Percentiles rank a stretch among this genome's conserved stretches.
Evolutionary conservation across 2,113 vertebrate genomes (phyloP).

Genomic region (Silurus meridionalis): DNA sequence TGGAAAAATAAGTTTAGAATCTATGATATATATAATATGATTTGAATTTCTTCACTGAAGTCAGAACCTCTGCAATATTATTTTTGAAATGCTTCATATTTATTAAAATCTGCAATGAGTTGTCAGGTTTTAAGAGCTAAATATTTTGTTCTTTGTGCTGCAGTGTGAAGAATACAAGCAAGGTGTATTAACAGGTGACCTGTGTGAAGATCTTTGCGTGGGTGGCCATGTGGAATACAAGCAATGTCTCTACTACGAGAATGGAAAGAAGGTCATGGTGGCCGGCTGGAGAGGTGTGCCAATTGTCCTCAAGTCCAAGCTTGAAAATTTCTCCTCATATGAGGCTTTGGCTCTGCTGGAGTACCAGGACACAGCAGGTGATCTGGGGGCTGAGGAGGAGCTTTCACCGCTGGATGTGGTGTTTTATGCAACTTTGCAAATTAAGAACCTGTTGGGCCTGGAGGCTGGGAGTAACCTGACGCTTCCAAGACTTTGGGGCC

Average conservation of each 20-base stretch:
- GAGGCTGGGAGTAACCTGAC: conserved; percentile 69
- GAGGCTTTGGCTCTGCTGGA: conserved; percentile 76
- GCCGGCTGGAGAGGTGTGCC: conserved; percentile 85
- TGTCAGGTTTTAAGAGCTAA: not conserved
- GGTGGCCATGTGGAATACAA: conserved; percentile 80
- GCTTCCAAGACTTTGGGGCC: conserved; percentile 76
- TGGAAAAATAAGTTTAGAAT: not conserved
- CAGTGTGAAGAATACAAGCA: conserved; percentile 87
- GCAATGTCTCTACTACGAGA: conserved; percentile 89
- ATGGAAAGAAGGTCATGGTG: conserved; percentile 94
- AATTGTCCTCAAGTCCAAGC: conserved; percentile 89
- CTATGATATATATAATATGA: not conserved
- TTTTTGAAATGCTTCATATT: not conserved
- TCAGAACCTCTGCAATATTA: no score
- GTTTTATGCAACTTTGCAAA: conserved; percentile 84
- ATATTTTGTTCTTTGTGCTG: conserved; percentile 53
- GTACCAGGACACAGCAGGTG: conserved; percentile 69
- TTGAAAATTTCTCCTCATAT: conserved; percentile 90
- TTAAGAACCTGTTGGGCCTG: conserved; percentile 84
- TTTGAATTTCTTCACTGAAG: not conserved
- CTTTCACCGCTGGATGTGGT: conserved; percentile 83
- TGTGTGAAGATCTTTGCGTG: conserved; percentile 91
- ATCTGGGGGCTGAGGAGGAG: conserved; percentile 60
- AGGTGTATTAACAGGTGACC: conserved; percentile 80
- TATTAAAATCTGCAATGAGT: not conserved